Percentiles rank a stretch among this genome's conserved stretches.
Conservation (phyloP, 2,797 vertebrate genomes). For the Aphelocoma californica region DNA sequence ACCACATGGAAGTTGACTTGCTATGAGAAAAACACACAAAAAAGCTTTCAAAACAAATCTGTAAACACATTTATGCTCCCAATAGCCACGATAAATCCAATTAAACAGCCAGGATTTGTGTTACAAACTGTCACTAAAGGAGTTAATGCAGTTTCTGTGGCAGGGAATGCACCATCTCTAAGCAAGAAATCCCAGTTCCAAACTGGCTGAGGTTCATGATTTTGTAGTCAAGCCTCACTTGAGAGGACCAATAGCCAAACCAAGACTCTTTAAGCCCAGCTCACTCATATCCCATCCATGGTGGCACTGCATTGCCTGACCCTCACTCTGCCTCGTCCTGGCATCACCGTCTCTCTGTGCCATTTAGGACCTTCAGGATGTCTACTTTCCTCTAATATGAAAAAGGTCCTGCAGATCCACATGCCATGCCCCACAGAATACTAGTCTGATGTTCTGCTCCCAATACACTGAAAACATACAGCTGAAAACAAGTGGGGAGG, state of each 20-base stretch:
- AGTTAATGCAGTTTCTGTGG: conserved; percentile 27
- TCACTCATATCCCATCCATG: fast-evolving
- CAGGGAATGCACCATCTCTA: not conserved
- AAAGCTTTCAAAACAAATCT: conserved; percentile 70
- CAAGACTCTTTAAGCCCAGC: not conserved
- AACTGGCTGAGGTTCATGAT: not conserved
- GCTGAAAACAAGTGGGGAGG: not conserved
- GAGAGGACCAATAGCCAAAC: not conserved
- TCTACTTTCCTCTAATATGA: not conserved
- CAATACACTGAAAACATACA: not conserved
- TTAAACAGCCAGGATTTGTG: conserved; percentile 50
- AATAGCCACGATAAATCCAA: conserved; percentile 53
- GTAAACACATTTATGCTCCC: conserved; percentile 61
- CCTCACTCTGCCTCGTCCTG: not conserved
- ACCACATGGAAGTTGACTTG: conserved; percentile 54
- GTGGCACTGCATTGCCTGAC: not conserved
- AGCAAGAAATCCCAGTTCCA: conserved; percentile 1
- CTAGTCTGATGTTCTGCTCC: not conserved
- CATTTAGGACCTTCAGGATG: not conserved
- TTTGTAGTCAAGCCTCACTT: not conserved
- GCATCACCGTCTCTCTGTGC: not conserved
- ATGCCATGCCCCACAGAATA: not conserved
- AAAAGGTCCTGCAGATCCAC: not conserved
- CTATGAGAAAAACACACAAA: conserved; percentile 59
- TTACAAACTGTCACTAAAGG: conserved; percentile 20